phyloP scores from a whole-genome alignment of 2,888 invertebrate genomes.

The Pseudeuparius sepicola region DNA sequence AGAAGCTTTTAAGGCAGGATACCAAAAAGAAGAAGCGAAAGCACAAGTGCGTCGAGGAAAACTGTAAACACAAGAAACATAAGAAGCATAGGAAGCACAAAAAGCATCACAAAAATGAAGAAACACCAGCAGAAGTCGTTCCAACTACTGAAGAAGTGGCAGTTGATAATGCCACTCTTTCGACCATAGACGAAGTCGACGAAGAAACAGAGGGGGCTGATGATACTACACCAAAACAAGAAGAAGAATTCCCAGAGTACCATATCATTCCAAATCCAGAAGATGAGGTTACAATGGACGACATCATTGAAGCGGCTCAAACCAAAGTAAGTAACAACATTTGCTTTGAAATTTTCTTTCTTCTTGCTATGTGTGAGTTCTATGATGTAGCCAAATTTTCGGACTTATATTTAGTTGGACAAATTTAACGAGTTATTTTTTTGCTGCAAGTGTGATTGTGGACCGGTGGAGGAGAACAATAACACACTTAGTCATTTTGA shows the following conservation, averaged over 20 bases:
- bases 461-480: no score
- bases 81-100: conserved; percentile 71
- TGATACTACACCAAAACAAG: conserved; percentile 11
- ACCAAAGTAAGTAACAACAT: conserved; percentile 28
- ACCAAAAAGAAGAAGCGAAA: conserved; percentile 59
- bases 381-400: no score
- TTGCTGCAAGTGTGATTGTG: no score
- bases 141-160: background rate
- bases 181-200: conserved; percentile 6
- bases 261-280: conserved; percentile 31
- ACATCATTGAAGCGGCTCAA: conserved; percentile 31
- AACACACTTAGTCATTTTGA: no score
- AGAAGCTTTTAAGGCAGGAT: conserved; percentile 36
- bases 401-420: no score
- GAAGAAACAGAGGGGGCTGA: conserved; percentile 13
- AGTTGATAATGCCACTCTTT: background rate
- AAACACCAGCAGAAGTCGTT: conserved; percentile 23
- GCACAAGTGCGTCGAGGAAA: conserved; percentile 59
- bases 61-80: conserved; percentile 62
- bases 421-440: no score
- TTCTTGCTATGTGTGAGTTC: no score
- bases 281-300: conserved; percentile 37
- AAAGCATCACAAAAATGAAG: conserved; percentile 57
- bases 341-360: no score
- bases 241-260: conserved; percentile 18